A percentile compares a stretch with the other conserved stretches of the same genome.
Evolutionary conservation across 30 jellyfish, hydroid and myxozoan genomes (phyloP).

Genomic region (Aurelia aurita): DNA sequence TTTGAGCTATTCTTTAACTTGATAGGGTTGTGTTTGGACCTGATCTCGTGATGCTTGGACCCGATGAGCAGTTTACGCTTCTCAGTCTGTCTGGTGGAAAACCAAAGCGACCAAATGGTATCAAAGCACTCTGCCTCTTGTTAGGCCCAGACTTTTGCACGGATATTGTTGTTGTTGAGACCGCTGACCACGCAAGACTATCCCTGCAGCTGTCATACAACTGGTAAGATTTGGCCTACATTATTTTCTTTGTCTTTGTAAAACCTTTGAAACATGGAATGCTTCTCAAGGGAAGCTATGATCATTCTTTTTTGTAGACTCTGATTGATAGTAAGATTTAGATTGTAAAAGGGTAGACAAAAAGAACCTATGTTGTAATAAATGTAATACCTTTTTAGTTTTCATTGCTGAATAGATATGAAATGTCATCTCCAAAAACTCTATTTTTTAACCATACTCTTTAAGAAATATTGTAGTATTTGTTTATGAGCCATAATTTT

Average conservation of each 20-base stretch:
- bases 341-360: too few relatives aligned
- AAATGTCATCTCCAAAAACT: too few relatives aligned
- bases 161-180: slow-evolving; percentile 95
- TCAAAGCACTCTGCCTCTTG: slow-evolving; percentile 93
- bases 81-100: slow-evolving; percentile 97
- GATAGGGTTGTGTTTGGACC: slow-evolving; percentile 97
- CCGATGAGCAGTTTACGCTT: slow-evolving; percentile 97
- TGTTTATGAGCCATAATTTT: too few relatives aligned
- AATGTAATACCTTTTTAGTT: too few relatives aligned
- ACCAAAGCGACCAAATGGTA: slow-evolving; percentile 95
- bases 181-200: slow-evolving; percentile 98
- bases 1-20: background rate
- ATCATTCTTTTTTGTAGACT: too few relatives aligned
- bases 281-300: too few relatives aligned
- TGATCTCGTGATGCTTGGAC: slow-evolving; percentile 98
- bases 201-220: slow-evolving; percentile 94
- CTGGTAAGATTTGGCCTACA: slow-evolving; percentile 64
- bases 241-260: background rate
- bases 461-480: too few relatives aligned
- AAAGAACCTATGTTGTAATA: too few relatives aligned
- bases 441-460: too few relatives aligned
- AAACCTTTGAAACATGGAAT: background rate
- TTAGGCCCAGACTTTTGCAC: slow-evolving; percentile 99
- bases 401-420: too few relatives aligned
- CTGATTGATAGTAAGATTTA: too few relatives aligned